These are phyloP conservation scores for Agapetus fuscipes DNA, from an alignment of 2,888 invertebrate species.

Conservation along the genomic window DNA sequence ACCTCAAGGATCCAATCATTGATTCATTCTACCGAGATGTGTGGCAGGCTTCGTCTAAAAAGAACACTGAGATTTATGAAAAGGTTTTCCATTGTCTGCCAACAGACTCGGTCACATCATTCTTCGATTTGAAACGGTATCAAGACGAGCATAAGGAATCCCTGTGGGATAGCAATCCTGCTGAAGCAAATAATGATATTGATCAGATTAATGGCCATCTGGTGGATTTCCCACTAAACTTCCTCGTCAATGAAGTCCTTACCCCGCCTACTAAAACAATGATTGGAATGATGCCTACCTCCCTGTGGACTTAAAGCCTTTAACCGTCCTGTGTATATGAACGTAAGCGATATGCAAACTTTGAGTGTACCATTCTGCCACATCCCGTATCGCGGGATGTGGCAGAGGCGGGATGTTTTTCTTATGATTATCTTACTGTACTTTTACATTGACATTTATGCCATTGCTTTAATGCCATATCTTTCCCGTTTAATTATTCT, in stretches of 20 bases:
- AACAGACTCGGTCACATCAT: slow-evolving; percentile 69
- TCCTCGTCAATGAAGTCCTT: slow-evolving; percentile 77
- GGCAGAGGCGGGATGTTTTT: no score
- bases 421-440: no score
- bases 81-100: slow-evolving; percentile 90
- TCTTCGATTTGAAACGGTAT: slow-evolving; percentile 66
- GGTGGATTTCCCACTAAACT: slow-evolving; percentile 82
- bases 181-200: slow-evolving; percentile 61
- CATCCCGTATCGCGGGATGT: no score
- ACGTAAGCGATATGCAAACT: no score
- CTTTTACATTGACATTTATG: no score
- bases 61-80: slow-evolving; percentile 85
- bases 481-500: no score
- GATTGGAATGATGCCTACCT: slow-evolving; percentile 87
- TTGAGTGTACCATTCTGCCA: no score
- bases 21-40: slow-evolving; percentile 74
- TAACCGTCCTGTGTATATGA: no score
- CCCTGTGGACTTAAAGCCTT: slow-evolving; percentile 71
- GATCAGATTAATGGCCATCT: slow-evolving; percentile 74
- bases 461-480: no score
- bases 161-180: slow-evolving; percentile 63
- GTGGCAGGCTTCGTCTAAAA: slow-evolving; percentile 72
- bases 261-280: slow-evolving; percentile 76
- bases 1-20: slow-evolving; percentile 70
- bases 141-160: slow-evolving; percentile 56